Evolutionary conservation across 1,140 invertebrate species (phyloP).

Genomic region (Glossosoma conforme): DNA sequence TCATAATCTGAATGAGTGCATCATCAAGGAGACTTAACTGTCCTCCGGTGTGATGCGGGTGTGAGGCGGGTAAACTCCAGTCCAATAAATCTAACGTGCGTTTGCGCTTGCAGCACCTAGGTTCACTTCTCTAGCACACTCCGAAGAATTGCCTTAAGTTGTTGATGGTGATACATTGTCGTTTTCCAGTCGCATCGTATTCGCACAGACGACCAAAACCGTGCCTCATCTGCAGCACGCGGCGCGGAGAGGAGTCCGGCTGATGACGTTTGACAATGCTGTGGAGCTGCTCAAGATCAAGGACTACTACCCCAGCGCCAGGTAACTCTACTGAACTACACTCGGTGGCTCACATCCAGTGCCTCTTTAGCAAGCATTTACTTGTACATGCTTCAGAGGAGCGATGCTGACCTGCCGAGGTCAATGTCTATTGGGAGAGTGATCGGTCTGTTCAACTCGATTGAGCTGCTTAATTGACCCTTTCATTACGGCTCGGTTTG

Average conservation of each 20-base stretch:
- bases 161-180: not conserved
- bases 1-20: too few relatives aligned
- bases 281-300: constrained; percentile 91
- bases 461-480: too few relatives aligned
- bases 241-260: constrained; percentile 63
- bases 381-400: too few relatives aligned
- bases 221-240: constrained; percentile 89
- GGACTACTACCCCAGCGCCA: constrained; percentile 72
- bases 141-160: not conserved
- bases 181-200: constrained; percentile 73
- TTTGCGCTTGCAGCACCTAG: not conserved
- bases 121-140: constrained; percentile 1
- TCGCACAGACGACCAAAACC: constrained; percentile 96
- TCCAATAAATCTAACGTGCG: not conserved
- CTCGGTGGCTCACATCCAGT: too few relatives aligned
- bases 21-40: too few relatives aligned
- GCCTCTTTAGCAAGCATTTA: too few relatives aligned
- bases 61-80: too few relatives aligned
- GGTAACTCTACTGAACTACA: constrained; percentile 59
- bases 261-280: constrained; percentile 96
- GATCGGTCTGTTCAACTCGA: too few relatives aligned
- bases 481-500: too few relatives aligned
- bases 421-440: too few relatives aligned
- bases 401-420: too few relatives aligned
- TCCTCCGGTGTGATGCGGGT: too few relatives aligned